Conservation (phyloP, 2,113 vertebrate species). For the Pterocles burchelli region DNA sequence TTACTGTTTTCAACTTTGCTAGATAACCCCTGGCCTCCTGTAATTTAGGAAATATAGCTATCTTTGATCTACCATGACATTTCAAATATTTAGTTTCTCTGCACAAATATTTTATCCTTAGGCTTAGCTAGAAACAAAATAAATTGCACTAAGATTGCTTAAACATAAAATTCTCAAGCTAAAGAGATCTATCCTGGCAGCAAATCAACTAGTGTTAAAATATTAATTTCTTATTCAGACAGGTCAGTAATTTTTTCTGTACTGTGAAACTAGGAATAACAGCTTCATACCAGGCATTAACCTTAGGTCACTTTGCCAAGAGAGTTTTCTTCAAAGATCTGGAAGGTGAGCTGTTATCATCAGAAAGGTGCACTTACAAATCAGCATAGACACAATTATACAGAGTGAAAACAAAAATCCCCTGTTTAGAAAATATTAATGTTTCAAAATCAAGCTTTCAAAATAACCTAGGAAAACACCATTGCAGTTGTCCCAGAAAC, state of each 20-base stretch:
- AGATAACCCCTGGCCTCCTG: neutral
- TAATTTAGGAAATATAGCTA: neutral
- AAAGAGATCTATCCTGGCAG: neutral
- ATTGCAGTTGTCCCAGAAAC: neutral
- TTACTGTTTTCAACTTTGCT: neutral
- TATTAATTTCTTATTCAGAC: conserved; percentile 17
- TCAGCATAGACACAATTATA: neutral
- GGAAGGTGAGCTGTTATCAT: neutral
- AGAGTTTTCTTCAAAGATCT: neutral
- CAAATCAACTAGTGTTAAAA: neutral
- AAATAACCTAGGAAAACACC: neutral
- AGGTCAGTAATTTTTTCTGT: conserved; percentile 5
- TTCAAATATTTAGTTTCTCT: neutral
- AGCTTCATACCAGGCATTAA: neutral
- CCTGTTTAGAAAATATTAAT: neutral
- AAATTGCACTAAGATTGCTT: neutral
- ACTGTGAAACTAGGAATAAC: neutral
- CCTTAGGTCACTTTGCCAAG: neutral
- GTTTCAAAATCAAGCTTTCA: neutral
- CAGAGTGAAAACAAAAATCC: neutral
- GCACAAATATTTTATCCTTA: neutral
- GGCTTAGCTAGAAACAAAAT: neutral
- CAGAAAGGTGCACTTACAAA: neutral
- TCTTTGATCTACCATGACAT: neutral
- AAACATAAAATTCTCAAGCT: conserved; percentile 1